Conservation (phyloP, 2,888 invertebrate genomes). For the Cosmia trapezina region DNA sequence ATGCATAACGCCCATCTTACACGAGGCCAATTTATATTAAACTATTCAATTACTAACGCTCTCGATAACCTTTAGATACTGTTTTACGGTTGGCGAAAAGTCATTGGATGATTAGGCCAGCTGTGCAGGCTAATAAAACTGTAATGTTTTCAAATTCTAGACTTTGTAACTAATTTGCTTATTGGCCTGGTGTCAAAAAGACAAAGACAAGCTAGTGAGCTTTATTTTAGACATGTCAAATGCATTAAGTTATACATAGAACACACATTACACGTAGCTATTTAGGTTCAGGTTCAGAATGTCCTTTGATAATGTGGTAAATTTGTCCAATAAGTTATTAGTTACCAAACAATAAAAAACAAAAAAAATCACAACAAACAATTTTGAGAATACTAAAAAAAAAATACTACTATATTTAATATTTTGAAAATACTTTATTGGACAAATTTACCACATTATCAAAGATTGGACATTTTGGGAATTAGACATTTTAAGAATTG, state of each 20-base stretch:
- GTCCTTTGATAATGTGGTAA: too few species aligned
- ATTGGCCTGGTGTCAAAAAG: slow-evolving; percentile 8
- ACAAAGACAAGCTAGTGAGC: slow-evolving; percentile 30
- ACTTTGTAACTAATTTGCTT: background rate
- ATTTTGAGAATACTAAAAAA: too few species aligned
- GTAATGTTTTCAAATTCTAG: background rate
- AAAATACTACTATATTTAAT: too few species aligned
- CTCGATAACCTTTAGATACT: background rate
- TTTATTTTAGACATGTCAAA: background rate
- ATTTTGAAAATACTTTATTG: too few species aligned
- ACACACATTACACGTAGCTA: slow-evolving; percentile 1
- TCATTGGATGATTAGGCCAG: background rate
- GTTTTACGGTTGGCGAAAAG: background rate
- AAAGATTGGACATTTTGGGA: too few species aligned
- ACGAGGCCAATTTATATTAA: background rate
- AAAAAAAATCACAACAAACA: too few species aligned
- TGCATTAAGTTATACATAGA: background rate
- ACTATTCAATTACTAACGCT: background rate
- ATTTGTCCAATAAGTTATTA: too few species aligned
- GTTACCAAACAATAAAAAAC: too few species aligned
- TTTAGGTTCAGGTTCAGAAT: too few species aligned
- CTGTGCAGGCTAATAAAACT: background rate
- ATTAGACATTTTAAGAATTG: too few species aligned
- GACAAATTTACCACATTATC: too few species aligned
- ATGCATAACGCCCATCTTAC: slow-evolving; percentile 1